Evolutionary conservation across 2,113 vertebrate genomes (phyloP).

Genomic region (Reinhardtius hippoglossoides): DNA sequence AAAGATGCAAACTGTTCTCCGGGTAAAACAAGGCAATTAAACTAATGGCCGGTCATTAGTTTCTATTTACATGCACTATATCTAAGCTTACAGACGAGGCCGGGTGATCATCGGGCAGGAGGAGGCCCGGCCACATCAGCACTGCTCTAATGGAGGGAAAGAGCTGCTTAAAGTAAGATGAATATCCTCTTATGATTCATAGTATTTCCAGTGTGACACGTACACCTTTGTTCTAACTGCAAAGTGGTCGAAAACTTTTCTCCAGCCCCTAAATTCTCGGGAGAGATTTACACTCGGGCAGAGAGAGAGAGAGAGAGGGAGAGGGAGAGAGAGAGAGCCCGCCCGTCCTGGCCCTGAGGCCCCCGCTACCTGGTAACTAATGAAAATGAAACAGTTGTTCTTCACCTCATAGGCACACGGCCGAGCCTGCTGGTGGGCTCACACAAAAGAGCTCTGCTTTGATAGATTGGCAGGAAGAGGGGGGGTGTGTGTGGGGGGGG

Average conservation of each 20-base stretch:
- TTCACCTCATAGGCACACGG: conserved; percentile 65
- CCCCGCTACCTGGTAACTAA: conserved; percentile 68
- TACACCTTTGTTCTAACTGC: conserved; percentile 43
- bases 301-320: neutral
- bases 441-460: conserved; percentile 69
- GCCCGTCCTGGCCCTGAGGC: conserved; percentile 56
- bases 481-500: conserved; percentile 25
- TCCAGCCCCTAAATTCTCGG: conserved; percentile 51
- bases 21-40: conserved; percentile 5
- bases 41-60: conserved; percentile 10
- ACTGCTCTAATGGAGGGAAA: conserved; percentile 8
- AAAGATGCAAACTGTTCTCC: neutral
- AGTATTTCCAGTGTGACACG: conserved; percentile 42
- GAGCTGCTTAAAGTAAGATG: conserved; percentile 48
- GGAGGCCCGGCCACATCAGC: conserved; percentile 10
- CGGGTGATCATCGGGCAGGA: conserved; percentile 28
- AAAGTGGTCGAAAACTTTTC: conserved; percentile 68
- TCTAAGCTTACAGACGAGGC: neutral
- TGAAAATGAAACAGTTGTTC: conserved; percentile 85
- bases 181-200: conserved; percentile 38
- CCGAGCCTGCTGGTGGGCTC: conserved; percentile 63
- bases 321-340: too few relatives aligned
- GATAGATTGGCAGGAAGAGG: conserved; percentile 76
- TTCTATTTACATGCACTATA: conserved; percentile 1
- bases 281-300: conserved; percentile 58